Evolutionary conservation across 2,888 invertebrate genomes (phyloP), one percentile per base, ranked within the genome.

Genomic region (Temnothorax unifasciatus): DNA sequence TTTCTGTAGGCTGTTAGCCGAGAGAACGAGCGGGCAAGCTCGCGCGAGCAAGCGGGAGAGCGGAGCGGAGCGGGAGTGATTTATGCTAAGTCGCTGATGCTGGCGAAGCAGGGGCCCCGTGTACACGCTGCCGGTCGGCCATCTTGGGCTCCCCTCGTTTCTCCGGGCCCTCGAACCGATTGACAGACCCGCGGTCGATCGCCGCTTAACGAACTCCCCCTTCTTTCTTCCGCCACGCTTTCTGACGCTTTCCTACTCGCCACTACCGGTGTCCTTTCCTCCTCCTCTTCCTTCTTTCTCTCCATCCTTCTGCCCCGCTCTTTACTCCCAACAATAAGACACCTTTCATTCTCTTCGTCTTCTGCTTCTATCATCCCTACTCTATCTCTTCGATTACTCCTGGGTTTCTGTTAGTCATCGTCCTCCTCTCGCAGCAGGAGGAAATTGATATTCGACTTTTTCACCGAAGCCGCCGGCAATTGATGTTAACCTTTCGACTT

Each of bases 61-160:
- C 82, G 87, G 83, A 88, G 75, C 88, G 88, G 88, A 89, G 93
- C 93, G 93, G 93, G 94, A 94, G 94, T 94, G 94, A 94, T 94
- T 94, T 94, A 94, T 94, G 93, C 94, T 92, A 92, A 94, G 93
- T 93, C 93, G 92, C 90, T 90, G 93, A 92, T 91, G 93, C 92
- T 90, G 92, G 92, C 91, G 91, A 92, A 91, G 90, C 89, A 90
- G 92, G 93, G 92, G 92, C 92, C 91, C 90, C 82, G 91, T 87
- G 89, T 91, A 89, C 91, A 87, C 86, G 89, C 82, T 86, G 89
- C 82, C 86, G 86, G 76, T 85, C 90, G 90, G 91, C 91, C 91
- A 90, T 91, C 91, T 90, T 90, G 90, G 84, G 88, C 87, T 86
- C 89, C 90, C 87, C 89, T 88, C 89, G 90, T 90, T 90, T 91